Base-by-base conservation (phyloP, 2,888 invertebrate genomes). In the Chrysolina oricalcia region DNA sequence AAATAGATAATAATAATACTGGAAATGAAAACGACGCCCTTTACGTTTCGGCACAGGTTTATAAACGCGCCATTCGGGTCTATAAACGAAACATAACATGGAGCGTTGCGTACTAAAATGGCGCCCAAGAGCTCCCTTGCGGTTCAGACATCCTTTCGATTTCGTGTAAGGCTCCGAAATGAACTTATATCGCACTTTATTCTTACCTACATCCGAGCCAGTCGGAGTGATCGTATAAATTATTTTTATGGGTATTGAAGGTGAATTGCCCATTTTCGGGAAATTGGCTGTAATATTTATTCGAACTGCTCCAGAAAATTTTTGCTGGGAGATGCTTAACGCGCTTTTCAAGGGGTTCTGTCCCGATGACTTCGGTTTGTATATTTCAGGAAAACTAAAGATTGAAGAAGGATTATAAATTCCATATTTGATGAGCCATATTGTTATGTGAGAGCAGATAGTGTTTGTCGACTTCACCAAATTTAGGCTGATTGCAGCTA, bases 21-120 rank as follows among this genome's bases (percentile, higher is more conserved):
- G 83, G 85, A 85, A 87, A 87, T 87, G 87, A 87, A 87, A 87
- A 87, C 86, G 87, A 85, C 83, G 85, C 87, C 86, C 86, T 87
- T 87, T 86, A 85, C 87, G 86, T 84, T 85, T 85, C 86, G 85
- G 86, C 86, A 86, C 85, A 85, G 86, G 86, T 87, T 87, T 87
- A 87, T 87, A 87, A 86, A 87, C 86, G 87, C 83, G 87, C 87
- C 84, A 87, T 87, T 87, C 85, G 81, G 86, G 87, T 86, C 86
- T 85, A 87, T 87, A 87, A 87, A 87, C 85, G 87, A 86, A 83
- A 84, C 86, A 86, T 87, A 86, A 87, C 86, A 86, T 85, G 85
- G 85, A 86, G 84, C 85, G 83, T 81, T 78, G 85, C 81, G 80
- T 82, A 83, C 82, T 84, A 84, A 85, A 86, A 86, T 86, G 86